phyloP scores from a whole-genome alignment of 2,888 invertebrate genomes.

The Diarsia dahlii region DNA sequence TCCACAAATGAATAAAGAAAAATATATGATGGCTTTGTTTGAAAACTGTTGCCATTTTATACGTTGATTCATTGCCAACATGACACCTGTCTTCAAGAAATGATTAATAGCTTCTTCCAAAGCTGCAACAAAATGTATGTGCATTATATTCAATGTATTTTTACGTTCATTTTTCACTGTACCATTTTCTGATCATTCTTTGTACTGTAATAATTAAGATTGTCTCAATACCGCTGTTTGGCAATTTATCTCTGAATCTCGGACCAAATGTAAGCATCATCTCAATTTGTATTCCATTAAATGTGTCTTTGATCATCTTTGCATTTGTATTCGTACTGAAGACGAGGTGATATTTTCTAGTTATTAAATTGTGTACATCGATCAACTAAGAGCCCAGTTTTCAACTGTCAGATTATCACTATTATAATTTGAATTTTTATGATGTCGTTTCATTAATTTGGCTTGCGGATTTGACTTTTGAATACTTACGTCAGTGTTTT shows the following conservation, averaged over 20 bases:
- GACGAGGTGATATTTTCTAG: not conserved
- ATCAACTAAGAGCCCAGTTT: not conserved
- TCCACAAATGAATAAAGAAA: conserved; percentile 20
- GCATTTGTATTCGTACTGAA: not conserved
- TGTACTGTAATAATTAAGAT: not conserved
- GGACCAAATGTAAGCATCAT: not conserved
- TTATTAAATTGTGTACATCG: not conserved
- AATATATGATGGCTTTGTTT: conserved; percentile 16
- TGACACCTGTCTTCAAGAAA: conserved; percentile 37
- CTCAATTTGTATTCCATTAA: not conserved
- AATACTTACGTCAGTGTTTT: no score
- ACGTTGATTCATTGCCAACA: conserved; percentile 20
- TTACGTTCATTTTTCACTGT: conserved; percentile 27
- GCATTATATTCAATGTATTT: conserved; percentile 17
- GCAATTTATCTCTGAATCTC: conserved; percentile 23
- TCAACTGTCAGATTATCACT: not conserved
- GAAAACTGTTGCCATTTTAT: conserved; percentile 19
- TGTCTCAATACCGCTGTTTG: conserved; percentile 1
- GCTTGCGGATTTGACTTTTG: no score
- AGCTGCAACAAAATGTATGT: conserved; percentile 11
- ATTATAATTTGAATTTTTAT: no score
- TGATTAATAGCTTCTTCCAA: conserved; percentile 31
- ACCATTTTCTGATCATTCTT: not conserved
- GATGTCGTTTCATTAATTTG: no score
- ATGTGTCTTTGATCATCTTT: not conserved